These are phyloP conservation scores for Entomobrya proxima DNA, from an alignment of 2,888 invertebrate species.

Conservation along the genomic window DNA sequence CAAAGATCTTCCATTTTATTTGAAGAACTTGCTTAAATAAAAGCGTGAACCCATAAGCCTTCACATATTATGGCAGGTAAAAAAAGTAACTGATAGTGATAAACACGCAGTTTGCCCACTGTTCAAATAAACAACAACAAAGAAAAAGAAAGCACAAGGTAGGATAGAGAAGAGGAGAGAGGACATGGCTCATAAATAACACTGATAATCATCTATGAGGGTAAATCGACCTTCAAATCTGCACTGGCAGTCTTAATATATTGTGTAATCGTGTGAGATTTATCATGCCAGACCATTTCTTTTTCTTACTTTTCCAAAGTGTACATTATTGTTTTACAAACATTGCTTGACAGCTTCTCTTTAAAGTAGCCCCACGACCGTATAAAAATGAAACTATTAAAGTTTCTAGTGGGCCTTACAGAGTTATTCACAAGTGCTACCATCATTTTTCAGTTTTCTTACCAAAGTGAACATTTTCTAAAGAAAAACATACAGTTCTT, in stretches of 20 bases:
- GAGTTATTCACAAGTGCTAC: too few relatives aligned
- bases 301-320: conserved; percentile 51
- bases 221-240: conserved; percentile 72
- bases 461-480: neutral
- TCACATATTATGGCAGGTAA: neutral
- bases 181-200: conserved; percentile 71
- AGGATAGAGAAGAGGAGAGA: conserved; percentile 33
- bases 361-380: conserved; percentile 62
- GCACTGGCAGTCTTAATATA: conserved; percentile 66
- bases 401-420: too few relatives aligned
- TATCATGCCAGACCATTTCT: conserved; percentile 63
- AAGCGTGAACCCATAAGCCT: neutral
- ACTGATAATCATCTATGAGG: conserved; percentile 70
- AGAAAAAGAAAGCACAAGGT: conserved; percentile 40
- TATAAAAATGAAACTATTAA: conserved; percentile 46
- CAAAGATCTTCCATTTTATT: conserved; percentile 12
- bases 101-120: conserved; percentile 36
- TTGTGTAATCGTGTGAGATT: conserved; percentile 67
- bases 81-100: conserved; percentile 1
- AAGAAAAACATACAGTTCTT: neutral
- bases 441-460: too few relatives aligned
- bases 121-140: conserved; percentile 44
- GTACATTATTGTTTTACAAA: conserved; percentile 67
- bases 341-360: conserved; percentile 62
- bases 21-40: conserved; percentile 25